Evolutionary conservation across 2,888 invertebrate genomes (phyloP), one percentile per base, ranked within the genome.

Genomic region (Macaria liturata): DNA sequence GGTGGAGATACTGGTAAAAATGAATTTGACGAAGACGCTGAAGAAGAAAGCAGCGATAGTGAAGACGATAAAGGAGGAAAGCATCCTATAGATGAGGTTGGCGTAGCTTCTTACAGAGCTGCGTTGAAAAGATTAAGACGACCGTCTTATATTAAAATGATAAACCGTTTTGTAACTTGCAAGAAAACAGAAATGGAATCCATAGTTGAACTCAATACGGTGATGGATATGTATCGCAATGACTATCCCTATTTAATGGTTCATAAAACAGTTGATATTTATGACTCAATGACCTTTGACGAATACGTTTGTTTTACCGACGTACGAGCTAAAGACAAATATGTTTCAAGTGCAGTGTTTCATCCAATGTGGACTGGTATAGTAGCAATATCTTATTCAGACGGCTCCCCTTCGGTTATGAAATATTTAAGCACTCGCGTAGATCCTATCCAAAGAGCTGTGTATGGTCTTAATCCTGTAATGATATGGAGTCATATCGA

Each of bases 401-500:
- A 94, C 67, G 88, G 81, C 42, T 93, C 93, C 0, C 89, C 93
- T 1, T 88, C 90, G 37, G 84, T 84, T 42, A 86, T 91, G 76
- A 92, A 88, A 70, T 77, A 71, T 34, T 60, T 85, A 64, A 74
- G 81, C 74, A 67, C 86, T 72, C 83, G 84, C 4, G 76, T 79
- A 4, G 93, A 94, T 71, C 81, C 84, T 1, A 91, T 93, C 31
- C 88, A 92, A 74, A 84, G 93, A 69, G 92, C 94, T 0, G 93
- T 94, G 0, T 93, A 95, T 54, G 93, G 94, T 3, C 79, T 93
- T 3, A 95, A 95, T 78, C 94, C 94, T 0, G 94, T 96, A 1
- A 86, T 96, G 61, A 91, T 96, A 66, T 96, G 96, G 96, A 95
- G 95, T 66, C 95, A 96, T 63, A 90, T 92, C 34, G 96, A 96